Base-by-base conservation (phyloP, 2,888 invertebrate genomes). In the Ethmia dodecea region DNA sequence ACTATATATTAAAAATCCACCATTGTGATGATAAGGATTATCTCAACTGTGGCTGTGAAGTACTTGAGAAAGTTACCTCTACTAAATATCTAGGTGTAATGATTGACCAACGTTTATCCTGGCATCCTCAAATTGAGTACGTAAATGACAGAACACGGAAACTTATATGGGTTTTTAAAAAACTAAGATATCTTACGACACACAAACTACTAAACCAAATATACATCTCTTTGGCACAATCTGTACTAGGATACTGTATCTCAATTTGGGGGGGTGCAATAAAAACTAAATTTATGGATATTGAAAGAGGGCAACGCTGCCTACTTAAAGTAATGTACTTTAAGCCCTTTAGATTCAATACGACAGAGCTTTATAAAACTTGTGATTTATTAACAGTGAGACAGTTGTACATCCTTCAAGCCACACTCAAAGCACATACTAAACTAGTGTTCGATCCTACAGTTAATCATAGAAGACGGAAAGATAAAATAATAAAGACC, bases 271-370 rank as follows among this genome's bases (percentile, higher is more conserved):
- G 18, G 5, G 18, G 18, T 18, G 18, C 4, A 18, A 18, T 6
- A 4, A 18, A 18, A 18, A 18, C 18, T 3, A 18, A 18, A 18
- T 18, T 18, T 18, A 4, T 18, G 18, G 18, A 18, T 5, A 5
- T 18, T 5, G 18, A 18, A 18, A 18, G 18, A 6, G 18, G 5
- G 6, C 18, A 18, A 18, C 24, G 13, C 60, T 18, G 5, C 4
- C 18, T 18, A 18, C 18, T 18, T 4, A 18, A 18, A 6, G 18
- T 18, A 5, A 18, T 18, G 18, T 18, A 5, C 4, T 18, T 18
- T 18, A 18, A 18, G 6, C 18, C 18, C 18, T 18, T 18, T 18
- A 18, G 18, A 18, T 18, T 18, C 18, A 4, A 4, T 5, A 18
- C 18, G 6, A 6, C 4, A 6, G 6, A 6, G 4, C 18, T 18